Evolutionary conservation across 2,888 invertebrate genomes (phyloP).

Genomic region (Apeira syringaria): DNA sequence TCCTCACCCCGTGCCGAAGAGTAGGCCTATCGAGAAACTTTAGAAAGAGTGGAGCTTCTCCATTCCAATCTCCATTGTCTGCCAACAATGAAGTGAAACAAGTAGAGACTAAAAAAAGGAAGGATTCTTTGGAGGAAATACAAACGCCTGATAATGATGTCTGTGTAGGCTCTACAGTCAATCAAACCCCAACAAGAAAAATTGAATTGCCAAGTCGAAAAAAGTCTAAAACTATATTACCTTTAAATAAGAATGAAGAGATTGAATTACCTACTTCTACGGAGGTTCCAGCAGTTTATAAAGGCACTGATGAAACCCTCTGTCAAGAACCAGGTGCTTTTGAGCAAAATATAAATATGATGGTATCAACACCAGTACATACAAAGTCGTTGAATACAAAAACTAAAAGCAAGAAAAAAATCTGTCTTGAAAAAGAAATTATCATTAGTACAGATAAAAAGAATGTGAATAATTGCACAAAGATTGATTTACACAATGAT

Average conservation of each 20-base stretch:
- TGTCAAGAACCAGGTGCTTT: not conserved
- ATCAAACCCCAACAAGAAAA: constrained; percentile 50
- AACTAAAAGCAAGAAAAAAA: constrained; percentile 15
- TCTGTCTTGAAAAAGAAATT: not conserved
- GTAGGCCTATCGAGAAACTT: constrained; percentile 78
- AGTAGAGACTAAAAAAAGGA: constrained; percentile 49
- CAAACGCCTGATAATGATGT: constrained; percentile 17
- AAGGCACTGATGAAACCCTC: not conserved
- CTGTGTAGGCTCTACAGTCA: constrained; percentile 16
- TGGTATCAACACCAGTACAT: constrained; percentile 7
- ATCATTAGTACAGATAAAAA: constrained; percentile 10
- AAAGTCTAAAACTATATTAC: constrained; percentile 52
- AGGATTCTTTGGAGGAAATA: constrained; percentile 38
- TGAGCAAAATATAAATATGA: constrained; percentile 1
- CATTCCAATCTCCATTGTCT: constrained; percentile 66
- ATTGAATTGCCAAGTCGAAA: constrained; percentile 50
- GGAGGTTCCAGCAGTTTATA: not conserved
- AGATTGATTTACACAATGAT: constrained; percentile 5
- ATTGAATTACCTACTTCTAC: not conserved
- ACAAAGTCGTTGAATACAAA: constrained; percentile 1
- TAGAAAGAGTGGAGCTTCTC: constrained; percentile 61
- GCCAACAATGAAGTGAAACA: constrained; percentile 34
- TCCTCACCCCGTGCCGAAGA: constrained; percentile 79
- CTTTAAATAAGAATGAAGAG: constrained; percentile 31
- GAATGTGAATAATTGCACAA: constrained; percentile 2